A percentile compares a stretch with the other conserved stretches of the same genome.
Conservation (phyloP, 2,797 vertebrate genomes). For the Mormyrus proboscirostris region DNA sequence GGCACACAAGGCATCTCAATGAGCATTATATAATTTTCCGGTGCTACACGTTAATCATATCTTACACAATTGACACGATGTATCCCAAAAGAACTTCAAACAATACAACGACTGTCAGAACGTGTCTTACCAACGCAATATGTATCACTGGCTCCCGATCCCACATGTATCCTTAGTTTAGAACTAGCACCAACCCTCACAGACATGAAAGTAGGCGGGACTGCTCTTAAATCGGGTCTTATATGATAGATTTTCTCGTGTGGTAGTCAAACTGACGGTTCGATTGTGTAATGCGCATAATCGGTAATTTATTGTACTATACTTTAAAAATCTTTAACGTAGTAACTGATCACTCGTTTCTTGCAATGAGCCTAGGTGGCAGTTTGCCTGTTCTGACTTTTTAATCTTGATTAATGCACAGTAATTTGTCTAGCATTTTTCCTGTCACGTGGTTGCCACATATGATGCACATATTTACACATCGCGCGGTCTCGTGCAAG, state of each 20-base stretch:
- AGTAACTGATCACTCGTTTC: not conserved
- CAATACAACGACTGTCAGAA: not conserved
- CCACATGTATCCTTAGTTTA: not conserved
- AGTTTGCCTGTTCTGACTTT: not conserved
- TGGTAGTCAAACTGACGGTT: not conserved
- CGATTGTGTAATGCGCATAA: not conserved
- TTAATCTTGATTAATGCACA: not conserved
- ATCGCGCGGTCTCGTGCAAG: not conserved
- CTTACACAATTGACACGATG: not conserved
- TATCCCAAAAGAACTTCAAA: not conserved
- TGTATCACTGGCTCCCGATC: conserved; percentile 4
- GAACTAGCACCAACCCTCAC: not conserved
- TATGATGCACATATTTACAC: not conserved
- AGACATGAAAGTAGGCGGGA: conserved; percentile 2
- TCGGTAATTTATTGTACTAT: not conserved
- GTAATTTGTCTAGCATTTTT: not conserved
- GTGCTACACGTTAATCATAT: not conserved
- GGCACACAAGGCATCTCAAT: not conserved
- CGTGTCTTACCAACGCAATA: not conserved
- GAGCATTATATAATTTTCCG: not conserved
- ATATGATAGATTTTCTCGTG: not conserved
- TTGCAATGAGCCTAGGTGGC: not conserved
- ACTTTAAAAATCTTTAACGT: not conserved
- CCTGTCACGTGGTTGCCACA: not conserved
- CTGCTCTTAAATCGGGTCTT: not conserved